Evolutionary conservation across 2,113 vertebrate genomes (phyloP), one percentile per base, ranked within the genome.

Genomic region (Nesogale talazaci): DNA sequence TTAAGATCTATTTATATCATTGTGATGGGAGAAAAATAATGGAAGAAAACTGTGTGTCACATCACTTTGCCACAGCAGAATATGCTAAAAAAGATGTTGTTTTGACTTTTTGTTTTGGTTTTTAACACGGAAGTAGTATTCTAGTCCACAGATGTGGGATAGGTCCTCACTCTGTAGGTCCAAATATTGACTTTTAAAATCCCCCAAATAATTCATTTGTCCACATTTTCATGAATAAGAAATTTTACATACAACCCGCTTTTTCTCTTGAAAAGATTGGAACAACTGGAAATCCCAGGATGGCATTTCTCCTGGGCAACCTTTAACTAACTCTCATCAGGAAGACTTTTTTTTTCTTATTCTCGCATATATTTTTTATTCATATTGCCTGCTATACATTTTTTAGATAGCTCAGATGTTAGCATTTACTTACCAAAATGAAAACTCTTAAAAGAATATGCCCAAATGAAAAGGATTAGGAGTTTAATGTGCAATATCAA

Each of bases 1-100:
- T 96, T 96, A 91, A 94, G 70, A 94, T 94, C 94, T 96, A 89
- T 97, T 98, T 97, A 89, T 97, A 29, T 11, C 88, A 75, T 87
- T 70, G 17, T 93, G 91, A 97, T 96, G 65, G 65, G 88, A 84
- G 76, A 91, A 36, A 97, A 74, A 86, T 85, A 95, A 82, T 83
- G 63, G 80, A 84, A 90, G 92, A 92, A 95, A 95, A 23, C 89
- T 97, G 46, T 90, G 67, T 94, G 1, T 97, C 94, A 72, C 42
- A 78, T 88, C 94, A 84, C 94, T 97, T 94, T 89, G 14, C 69
- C 42, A 40, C 52, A 91, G 23, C 46, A 34, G 34, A 1, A 63
- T 57, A 38, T 70, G 42, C 69, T 12, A 75, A 79, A 80, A 86
- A 67, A 88, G 57, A 20, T 31, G 29, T 3, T 92, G 56, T 42